Base-by-base conservation (phyloP, 2,888 invertebrate genomes). In the Drosophila anceps region DNA sequence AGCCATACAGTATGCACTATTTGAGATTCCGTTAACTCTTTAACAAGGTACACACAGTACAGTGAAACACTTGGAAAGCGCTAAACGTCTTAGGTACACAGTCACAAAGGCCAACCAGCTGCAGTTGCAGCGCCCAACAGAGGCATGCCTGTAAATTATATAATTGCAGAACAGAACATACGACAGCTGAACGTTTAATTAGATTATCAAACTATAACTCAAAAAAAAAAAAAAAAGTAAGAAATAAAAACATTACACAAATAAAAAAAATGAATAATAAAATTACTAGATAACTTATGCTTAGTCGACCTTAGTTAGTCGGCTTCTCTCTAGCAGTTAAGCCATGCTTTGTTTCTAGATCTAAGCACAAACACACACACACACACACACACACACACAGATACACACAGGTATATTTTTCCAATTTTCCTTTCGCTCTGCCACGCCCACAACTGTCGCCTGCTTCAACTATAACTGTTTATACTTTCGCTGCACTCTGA, bases 21-120 rank as follows among this genome's bases (percentile, higher is more conserved):
- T 76, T 82, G 61, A 68, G 41, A 70, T 73, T 82, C 68, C 71
- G 75, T 87, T 73, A 69, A 64, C 54, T 39, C 54, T 79, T 79
- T 54, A 76, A 68, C 79, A 76, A 82, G 78, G 76, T 77, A 81
- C 71, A 79, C 76, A 82, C 69, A 10, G 54, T 69, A 85, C 84
- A 82, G 85, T 83, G 65, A 77, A 73, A 71, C 54, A 65, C 82
- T 84, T 87, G 89, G 80, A 88, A 88, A 88, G 89, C 84, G 89
- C 87, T 72, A 88, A 85, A 85, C 84, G 84, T 85, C 84, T 85
- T 85, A 85, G 73, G 69, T 46, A 73, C 60, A 75, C 63, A 84
- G 72, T 73, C 75, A 78, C 72, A 78, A 81, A 50, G 50, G 50
- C 50, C 50, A 76, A 66, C 79, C 63, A 79, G 58, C 8, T 58